phyloP scores from a whole-genome alignment of 2,113 vertebrate genomes.

The Sciurus niger region DNA sequence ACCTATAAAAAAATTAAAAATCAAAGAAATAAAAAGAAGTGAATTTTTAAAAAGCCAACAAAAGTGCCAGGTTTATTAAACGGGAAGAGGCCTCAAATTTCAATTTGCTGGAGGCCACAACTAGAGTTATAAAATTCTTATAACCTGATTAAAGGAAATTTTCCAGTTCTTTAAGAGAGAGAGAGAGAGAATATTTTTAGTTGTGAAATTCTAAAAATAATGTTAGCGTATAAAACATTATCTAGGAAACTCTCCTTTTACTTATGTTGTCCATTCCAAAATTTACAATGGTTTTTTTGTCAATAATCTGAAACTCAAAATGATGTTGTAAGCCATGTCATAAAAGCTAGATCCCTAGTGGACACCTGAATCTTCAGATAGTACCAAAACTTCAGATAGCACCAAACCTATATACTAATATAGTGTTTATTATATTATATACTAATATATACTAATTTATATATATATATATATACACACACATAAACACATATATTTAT shows the following conservation, averaged over 20 bases:
- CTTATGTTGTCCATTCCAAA: constrained; percentile 11
- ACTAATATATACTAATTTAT: no score
- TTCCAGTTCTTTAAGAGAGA: background rate
- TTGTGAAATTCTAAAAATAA: constrained; percentile 12
- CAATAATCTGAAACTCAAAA: constrained; percentile 61
- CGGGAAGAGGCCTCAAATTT: background rate
- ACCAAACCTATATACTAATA: background rate
- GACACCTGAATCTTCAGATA: background rate
- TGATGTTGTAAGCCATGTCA: background rate
- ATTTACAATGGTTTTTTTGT: background rate
- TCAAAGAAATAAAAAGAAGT: background rate
- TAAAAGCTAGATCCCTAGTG: background rate
- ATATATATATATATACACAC: no score
- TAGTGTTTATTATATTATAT: no score
- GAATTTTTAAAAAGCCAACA: background rate
- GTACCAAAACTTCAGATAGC: no score
- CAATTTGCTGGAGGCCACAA: constrained; percentile 11
- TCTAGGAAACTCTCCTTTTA: background rate
- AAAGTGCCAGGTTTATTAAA: background rate
- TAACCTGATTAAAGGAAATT: background rate
- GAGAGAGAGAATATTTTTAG: background rate
- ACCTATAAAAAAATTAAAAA: background rate
- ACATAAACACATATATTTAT: no score
- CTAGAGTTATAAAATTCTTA: constrained; percentile 51
- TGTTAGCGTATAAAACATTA: constrained; percentile 25